A percentile compares a stretch with the other conserved stretches of the same genome.
phyloP scores from a whole-genome alignment of 2,113 vertebrate genomes.

The Corythornis cristatus region DNA sequence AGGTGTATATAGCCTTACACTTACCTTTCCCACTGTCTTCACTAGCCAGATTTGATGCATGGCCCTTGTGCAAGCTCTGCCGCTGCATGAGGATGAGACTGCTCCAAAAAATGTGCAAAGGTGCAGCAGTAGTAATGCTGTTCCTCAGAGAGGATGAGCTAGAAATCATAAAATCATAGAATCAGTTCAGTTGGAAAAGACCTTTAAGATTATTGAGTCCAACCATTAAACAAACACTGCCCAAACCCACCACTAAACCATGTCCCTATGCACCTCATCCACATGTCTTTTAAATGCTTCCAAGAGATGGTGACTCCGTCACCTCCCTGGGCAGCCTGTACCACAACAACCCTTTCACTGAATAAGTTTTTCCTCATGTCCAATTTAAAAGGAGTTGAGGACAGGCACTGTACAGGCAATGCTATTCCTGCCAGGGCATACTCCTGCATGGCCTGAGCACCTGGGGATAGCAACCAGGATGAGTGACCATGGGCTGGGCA shows the following conservation, averaged over 20 bases:
- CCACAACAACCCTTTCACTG: too few species aligned
- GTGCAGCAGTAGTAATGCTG: not conserved
- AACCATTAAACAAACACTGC: too few species aligned
- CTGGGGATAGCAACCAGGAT: accelerated
- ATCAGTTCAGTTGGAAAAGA: too few species aligned
- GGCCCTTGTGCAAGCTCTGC: accelerated
- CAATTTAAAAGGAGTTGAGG: not conserved
- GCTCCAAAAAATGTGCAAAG: not conserved
- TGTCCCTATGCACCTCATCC: too few species aligned
- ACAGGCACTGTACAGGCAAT: not conserved
- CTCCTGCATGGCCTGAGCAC: too few species aligned
- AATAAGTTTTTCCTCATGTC: too few species aligned
- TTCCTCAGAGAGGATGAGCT: accelerated
- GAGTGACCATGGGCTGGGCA: accelerated
- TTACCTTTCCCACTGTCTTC: not conserved
- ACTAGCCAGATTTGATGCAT: not conserved
- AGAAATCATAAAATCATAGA: not conserved
- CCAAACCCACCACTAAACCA: too few species aligned
- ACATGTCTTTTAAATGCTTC: too few species aligned
- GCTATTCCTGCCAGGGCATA: not conserved
- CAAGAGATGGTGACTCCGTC: too few species aligned
- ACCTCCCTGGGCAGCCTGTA: too few species aligned
- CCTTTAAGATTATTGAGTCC: too few species aligned
- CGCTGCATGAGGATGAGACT: not conserved
- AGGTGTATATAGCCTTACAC: not conserved